These are phyloP conservation scores for human DNA, from an alignment of 2,113 vertebrate genomes.

Conservation along the genomic window DNA sequence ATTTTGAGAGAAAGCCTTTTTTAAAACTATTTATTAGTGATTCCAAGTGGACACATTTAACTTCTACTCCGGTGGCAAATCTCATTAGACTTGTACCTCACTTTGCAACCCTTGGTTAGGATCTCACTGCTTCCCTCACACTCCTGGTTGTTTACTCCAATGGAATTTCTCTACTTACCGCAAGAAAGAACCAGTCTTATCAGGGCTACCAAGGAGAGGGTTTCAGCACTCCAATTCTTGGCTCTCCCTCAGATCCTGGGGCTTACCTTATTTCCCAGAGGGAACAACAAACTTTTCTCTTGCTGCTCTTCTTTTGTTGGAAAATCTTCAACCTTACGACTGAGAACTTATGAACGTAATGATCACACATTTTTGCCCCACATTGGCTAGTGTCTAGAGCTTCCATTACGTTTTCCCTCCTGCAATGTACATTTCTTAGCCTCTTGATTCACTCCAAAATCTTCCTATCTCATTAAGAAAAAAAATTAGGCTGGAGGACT, in stretches of 20 bases:
- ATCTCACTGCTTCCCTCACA: neutral
- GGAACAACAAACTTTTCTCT: neutral
- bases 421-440: neutral
- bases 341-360: neutral
- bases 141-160: fast-evolving
- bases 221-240: neutral
- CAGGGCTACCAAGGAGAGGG: too few species aligned
- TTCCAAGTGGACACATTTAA: neutral
- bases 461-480: neutral
- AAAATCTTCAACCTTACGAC: neutral
- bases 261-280: neutral
- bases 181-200: neutral
- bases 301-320: neutral
- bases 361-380: neutral
- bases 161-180: neutral
- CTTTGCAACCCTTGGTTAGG: neutral
- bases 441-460: neutral
- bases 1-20: neutral
- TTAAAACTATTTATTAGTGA: neutral
- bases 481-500: neutral
- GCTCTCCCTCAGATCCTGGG: neutral
- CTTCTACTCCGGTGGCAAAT: neutral
- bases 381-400: neutral
- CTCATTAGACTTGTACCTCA: neutral
- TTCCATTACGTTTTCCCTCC: neutral